phyloP scores from a whole-genome alignment of 2,797 vertebrate genomes.

The Manis crassicaudata region DNA sequence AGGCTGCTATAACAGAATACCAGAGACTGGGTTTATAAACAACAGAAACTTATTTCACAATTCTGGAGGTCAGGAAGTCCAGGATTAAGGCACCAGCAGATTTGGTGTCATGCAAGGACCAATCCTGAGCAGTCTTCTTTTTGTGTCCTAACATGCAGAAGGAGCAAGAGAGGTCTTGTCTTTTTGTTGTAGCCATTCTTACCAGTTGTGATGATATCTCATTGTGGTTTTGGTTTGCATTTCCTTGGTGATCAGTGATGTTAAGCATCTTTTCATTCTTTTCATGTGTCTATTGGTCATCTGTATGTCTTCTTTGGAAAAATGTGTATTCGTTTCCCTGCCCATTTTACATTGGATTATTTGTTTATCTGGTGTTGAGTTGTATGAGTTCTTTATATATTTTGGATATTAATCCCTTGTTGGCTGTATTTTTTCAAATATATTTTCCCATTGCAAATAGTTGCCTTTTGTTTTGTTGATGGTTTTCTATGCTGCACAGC shows the following conservation, averaged over 20 bases:
- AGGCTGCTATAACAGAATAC: not conserved
- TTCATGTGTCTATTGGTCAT: not conserved
- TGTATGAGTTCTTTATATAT: not conserved
- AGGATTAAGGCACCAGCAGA: not conserved
- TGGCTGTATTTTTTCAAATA: not conserved
- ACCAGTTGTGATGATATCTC: not conserved
- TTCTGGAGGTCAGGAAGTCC: not conserved
- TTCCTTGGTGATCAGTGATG: not conserved
- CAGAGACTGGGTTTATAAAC: not conserved
- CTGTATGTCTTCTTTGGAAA: not conserved
- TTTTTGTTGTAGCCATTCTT: not conserved
- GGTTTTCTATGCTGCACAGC: not conserved
- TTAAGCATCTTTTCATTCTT: not conserved
- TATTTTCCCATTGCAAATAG: not conserved
- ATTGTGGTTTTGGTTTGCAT: not conserved
- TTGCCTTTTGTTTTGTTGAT: not conserved
- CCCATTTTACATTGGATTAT: not conserved
- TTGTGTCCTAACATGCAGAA: not conserved
- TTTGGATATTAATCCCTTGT: not conserved
- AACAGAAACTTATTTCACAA: not conserved
- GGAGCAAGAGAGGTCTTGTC: not conserved
- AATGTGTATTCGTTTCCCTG: not conserved
- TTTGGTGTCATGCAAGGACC: not conserved
- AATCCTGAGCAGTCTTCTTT: not conserved
- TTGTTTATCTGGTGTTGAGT: not conserved